phyloP scores from a whole-genome alignment of 2,888 invertebrate species.

The Endomychus coccineus region DNA sequence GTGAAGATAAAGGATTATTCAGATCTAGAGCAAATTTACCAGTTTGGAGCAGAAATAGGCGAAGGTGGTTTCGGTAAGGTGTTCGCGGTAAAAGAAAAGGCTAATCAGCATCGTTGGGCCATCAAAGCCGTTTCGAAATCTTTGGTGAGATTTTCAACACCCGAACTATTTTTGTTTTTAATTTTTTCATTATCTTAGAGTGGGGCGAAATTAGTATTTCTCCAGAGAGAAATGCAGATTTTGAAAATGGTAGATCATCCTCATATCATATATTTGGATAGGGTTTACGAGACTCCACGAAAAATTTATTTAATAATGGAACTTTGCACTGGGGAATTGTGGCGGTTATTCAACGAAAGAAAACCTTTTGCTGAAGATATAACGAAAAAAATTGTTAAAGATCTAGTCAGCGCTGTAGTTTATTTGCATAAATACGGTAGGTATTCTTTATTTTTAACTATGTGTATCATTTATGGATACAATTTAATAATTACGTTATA shows the following conservation, averaged over 20 bases:
- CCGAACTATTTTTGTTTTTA: neutral
- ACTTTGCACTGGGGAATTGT: constrained; percentile 46
- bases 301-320: constrained; percentile 52
- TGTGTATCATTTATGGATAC: neutral
- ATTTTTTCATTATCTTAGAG: no score
- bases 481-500: neutral
- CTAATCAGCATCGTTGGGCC: constrained; percentile 38
- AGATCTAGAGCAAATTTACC: constrained; percentile 35
- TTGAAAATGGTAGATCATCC: constrained; percentile 50
- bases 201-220: constrained; percentile 34
- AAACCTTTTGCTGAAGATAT: constrained; percentile 38
- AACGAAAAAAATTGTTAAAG: constrained; percentile 36
- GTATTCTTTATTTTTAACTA: neutral
- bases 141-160: constrained; percentile 31
- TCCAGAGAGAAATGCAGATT: constrained; percentile 49
- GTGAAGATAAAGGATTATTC: constrained; percentile 35
- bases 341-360: constrained; percentile 35
- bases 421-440: constrained; percentile 45
- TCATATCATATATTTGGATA: constrained; percentile 49
- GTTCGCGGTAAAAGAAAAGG: constrained; percentile 37
- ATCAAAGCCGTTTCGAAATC: constrained; percentile 43
- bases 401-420: constrained; percentile 39
- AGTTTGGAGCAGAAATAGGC: constrained; percentile 40
- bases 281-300: constrained; percentile 48
- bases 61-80: constrained; percentile 43